Evolutionary conservation across 2,113 vertebrate genomes (phyloP), one percentile per base, ranked within the genome.

Genomic region (Poeciliopsis retropinna): DNA sequence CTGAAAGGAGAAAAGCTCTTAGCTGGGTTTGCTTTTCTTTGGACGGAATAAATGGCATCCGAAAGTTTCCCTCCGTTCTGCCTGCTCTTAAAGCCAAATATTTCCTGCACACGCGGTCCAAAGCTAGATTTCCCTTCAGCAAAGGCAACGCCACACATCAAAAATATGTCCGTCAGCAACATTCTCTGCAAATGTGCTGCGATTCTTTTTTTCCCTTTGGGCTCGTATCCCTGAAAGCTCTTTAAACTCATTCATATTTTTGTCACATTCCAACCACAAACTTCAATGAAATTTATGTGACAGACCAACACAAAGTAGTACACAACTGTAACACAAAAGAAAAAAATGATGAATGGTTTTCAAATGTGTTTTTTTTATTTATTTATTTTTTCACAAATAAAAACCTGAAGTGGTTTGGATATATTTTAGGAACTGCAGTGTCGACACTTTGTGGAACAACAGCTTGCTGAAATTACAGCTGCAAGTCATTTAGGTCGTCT

Each of bases 1-100:
- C 98, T 99, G 83, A 75, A 76, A 64, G 92, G 82, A 85, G 85
- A 17, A n/a, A 65, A 3, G 8, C 3, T 72, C 29, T 84, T 41
- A 75, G 62, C 29, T 32, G 63, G 28, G 14, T 32, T 39, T 65
- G 30, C 29, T 80, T 78, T 15, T 31, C 63, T 57, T 66, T 44
- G 27, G 61, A 64, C 1, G 8, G 12, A 51, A 72, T 41, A 25
- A 64, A 79, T 44, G 3, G 12, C 28, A 72, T n/a, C 14, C 12
- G 25, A 29, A 75, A 63, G 31, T 31, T 10, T 34, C 10, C 15
- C 5, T 31, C 15, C 0, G 34, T 57, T 19, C n/a, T 19, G 28
- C 30, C 68, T 34, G 17, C 1, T 69, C 30, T 80, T 51, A 68
- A 75, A 82, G 63, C 19, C 37, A 70, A 57, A 64, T 22, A 9